These are phyloP conservation scores for Mastigias papua DNA, from an alignment of 30 jellyfish, hydroid and myxozoan species.

Conservation along the genomic window DNA sequence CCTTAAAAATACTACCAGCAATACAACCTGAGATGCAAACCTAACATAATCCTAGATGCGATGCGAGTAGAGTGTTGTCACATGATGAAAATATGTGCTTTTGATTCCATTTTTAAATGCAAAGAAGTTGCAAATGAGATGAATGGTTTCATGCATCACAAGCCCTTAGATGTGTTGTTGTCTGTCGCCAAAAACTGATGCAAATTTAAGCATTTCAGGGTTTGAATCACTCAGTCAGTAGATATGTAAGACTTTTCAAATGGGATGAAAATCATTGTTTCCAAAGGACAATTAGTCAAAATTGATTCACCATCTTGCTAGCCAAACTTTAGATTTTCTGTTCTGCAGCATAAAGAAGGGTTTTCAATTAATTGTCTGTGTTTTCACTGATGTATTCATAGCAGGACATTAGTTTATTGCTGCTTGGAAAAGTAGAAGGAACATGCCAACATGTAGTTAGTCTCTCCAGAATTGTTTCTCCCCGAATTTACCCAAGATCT, in stretches of 20 bases:
- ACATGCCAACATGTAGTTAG: too few relatives aligned
- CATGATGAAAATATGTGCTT: background rate
- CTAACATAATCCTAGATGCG: conserved; percentile 7
- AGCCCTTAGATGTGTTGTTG: background rate
- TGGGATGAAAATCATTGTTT: background rate
- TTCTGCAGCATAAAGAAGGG: too few relatives aligned
- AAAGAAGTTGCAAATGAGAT: conserved; percentile 9
- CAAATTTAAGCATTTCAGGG: background rate
- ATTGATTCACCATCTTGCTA: background rate
- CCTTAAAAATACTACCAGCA: conserved; percentile 10
- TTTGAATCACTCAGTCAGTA: background rate
- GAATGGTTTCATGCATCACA: conserved; percentile 7
- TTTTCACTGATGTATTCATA: too few relatives aligned
- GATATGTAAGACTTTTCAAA: background rate
- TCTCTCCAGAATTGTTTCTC: too few relatives aligned
- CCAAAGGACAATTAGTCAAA: background rate
- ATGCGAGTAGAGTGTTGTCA: conserved; percentile 7
- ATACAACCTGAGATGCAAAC: conserved; percentile 22
- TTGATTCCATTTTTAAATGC: background rate
- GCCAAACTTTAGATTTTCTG: too few relatives aligned
- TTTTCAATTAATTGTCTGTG: too few relatives aligned
- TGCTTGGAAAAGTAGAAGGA: too few relatives aligned
- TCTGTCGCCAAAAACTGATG: background rate
- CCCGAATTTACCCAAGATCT: too few relatives aligned
- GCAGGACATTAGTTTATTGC: background rate